Base-by-base conservation (phyloP, 1,140 invertebrate species). In the Drosophila ficusphila region DNA sequence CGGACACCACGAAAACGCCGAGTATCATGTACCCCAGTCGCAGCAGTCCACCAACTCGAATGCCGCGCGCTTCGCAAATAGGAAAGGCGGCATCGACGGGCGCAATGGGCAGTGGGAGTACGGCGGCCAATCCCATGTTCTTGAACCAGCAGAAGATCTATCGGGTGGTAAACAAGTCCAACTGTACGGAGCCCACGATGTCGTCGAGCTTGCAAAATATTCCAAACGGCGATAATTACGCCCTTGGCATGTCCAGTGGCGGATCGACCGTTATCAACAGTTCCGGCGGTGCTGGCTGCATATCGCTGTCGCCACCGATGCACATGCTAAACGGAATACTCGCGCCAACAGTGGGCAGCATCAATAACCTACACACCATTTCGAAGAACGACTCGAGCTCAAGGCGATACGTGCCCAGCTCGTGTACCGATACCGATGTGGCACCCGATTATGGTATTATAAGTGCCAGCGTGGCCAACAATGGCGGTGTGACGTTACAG, bases 121-220 rank as follows among this genome's bases (percentile, higher is more conserved):
- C 76, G 27, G 89, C 70, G 14, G 78, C 74, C 4, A 85, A 53
- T 27, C 67, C 82, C 0, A 85, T 91, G 69, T 91, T 91, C 57
- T 79, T 81, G 4, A 82, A 85, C 6, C 88, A 91, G 25, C 85
- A 89, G 44, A 91, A 91, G 42, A 79, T 91, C 4, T 90, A 90
- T 33, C 82, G 89, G 0, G 58, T 86, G 7, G 75, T 90, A 11
- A 75, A 70, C 19, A 91, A 91, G 69, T 76, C 90, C 6, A 91
- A 79, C 48, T 91, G 83, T 18, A 79, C 85, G 1, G 91, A 91
- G 36, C 75, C 88, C 14, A 73, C 78, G 6, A 91, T 91, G 70
- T 91, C 91, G 21, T 86, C 90, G 23, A 91, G 90, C 54, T 69
- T 91, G 49, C 91, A 91, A 51, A 91, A 88, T 81, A 91, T 91